These are phyloP conservation scores for Athalia circularis DNA, from an alignment of 2,888 invertebrate genomes.

Conservation along the genomic window DNA sequence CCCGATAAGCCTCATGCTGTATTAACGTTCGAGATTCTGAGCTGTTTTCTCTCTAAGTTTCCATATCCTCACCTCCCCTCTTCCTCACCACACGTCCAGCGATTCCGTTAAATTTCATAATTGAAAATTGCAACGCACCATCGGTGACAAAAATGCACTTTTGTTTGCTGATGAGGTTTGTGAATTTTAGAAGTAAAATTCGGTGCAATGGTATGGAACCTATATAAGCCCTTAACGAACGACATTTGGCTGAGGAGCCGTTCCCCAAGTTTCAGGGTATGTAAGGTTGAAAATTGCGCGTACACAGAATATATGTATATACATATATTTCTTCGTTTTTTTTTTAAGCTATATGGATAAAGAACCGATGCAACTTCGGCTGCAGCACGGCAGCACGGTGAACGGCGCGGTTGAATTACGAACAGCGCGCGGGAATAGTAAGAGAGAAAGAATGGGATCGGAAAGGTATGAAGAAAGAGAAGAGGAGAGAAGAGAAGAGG, in stretches of 20 bases:
- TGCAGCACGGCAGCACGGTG: constrained; percentile 15
- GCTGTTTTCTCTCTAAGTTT: too few relatives aligned
- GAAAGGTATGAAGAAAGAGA: constrained; percentile 42
- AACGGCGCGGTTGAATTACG: constrained; percentile 33
- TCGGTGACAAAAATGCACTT: too few relatives aligned
- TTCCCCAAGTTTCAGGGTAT: too few relatives aligned
- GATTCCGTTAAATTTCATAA: too few relatives aligned
- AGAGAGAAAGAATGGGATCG: constrained; percentile 52
- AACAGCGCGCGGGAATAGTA: constrained; percentile 45
- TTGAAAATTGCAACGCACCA: too few relatives aligned
- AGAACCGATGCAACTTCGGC: constrained; percentile 33
- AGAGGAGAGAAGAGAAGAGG: not conserved
- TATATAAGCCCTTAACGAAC: not conserved
- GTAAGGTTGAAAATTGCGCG: not conserved
- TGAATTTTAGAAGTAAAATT: too few relatives aligned
- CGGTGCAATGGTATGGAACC: not conserved
- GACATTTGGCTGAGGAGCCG: not conserved
- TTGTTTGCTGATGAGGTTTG: too few relatives aligned
- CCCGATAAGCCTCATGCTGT: not conserved
- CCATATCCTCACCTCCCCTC: too few relatives aligned
- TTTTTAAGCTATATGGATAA: not conserved
- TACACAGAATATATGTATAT: too few relatives aligned
- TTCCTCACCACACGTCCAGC: too few relatives aligned
- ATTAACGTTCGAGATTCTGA: too few relatives aligned
- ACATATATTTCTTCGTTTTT: too few relatives aligned